These are phyloP conservation scores for Rafetus swinhoei DNA, from an alignment of 2,113 vertebrate genomes.

Conservation along the genomic window DNA sequence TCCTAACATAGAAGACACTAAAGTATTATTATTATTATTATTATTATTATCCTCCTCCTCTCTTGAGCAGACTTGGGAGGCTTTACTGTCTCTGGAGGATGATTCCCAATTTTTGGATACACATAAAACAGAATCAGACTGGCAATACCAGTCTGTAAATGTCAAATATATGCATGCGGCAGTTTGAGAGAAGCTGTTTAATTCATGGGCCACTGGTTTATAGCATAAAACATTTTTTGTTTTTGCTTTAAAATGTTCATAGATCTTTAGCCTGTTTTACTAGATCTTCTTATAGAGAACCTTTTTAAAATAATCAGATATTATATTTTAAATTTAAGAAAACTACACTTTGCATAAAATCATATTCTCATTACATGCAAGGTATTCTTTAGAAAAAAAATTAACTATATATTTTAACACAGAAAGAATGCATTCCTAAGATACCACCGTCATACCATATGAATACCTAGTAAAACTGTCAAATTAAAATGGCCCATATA, in stretches of 20 bases:
- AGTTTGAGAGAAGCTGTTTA: conserved; percentile 60
- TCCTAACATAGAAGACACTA: conserved; percentile 21
- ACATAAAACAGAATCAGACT: conserved; percentile 65
- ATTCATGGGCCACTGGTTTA: conserved; percentile 43
- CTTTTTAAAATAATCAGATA: neutral
- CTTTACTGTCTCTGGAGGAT: conserved; percentile 23
- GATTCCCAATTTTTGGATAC: conserved; percentile 51
- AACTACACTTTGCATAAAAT: neutral
- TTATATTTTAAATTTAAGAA: neutral
- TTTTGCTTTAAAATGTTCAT: conserved; percentile 6
- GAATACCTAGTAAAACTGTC: neutral
- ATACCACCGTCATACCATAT: neutral
- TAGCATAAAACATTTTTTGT: neutral
- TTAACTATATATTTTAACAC: neutral
- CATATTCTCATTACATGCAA: neutral
- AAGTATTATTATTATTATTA: neutral
- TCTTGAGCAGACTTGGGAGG: neutral
- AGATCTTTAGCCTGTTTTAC: neutral
- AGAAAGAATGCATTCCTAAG: neutral
- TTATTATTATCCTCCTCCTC: neutral
- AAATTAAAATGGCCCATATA: too few relatives aligned
- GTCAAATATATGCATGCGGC: conserved; percentile 65
- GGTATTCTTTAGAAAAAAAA: neutral
- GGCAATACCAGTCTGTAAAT: conserved; percentile 53
- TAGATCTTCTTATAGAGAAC: neutral